A percentile compares a stretch with the other conserved stretches of the same genome.
phyloP scores from a whole-genome alignment of 2,888 invertebrate genomes.

The Altica lythri region DNA sequence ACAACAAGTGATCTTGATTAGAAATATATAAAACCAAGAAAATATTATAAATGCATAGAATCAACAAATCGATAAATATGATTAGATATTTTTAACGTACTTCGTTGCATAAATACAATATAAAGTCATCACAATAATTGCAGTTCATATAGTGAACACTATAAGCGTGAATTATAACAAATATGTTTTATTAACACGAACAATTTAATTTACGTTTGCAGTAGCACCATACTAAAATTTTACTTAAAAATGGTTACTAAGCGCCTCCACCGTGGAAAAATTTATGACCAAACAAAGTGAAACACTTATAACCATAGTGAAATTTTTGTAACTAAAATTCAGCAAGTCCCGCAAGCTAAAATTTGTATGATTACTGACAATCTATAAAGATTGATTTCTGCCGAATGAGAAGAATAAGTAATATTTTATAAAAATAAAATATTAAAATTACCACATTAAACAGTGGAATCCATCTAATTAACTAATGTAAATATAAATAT shows the following conservation, averaged over 20 bases:
- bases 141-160: conserved; percentile 59
- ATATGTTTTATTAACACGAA: conserved; percentile 49
- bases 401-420: too few relatives aligned
- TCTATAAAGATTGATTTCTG: neutral
- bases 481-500: too few relatives aligned
- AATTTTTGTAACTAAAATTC: too few relatives aligned
- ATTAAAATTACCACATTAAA: too few relatives aligned
- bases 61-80: conserved; percentile 11
- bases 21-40: neutral
- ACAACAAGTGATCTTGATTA: too few relatives aligned
- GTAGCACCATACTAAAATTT: conserved; percentile 54
- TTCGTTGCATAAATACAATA: conserved; percentile 54
- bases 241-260: conserved; percentile 23
- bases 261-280: neutral
- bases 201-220: conserved; percentile 48
- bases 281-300: neutral
- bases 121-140: conserved; percentile 56
- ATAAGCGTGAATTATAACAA: conserved; percentile 55
- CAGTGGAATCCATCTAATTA: too few relatives aligned
- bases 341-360: too few relatives aligned
- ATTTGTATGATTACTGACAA: neutral
- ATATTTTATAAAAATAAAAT: too few relatives aligned
- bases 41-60: neutral
- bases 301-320: too few relatives aligned
- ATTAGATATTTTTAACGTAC: conserved; percentile 40